phyloP scores from a whole-genome alignment of 2,113 vertebrate genomes.

The Catharus minimus region DNA sequence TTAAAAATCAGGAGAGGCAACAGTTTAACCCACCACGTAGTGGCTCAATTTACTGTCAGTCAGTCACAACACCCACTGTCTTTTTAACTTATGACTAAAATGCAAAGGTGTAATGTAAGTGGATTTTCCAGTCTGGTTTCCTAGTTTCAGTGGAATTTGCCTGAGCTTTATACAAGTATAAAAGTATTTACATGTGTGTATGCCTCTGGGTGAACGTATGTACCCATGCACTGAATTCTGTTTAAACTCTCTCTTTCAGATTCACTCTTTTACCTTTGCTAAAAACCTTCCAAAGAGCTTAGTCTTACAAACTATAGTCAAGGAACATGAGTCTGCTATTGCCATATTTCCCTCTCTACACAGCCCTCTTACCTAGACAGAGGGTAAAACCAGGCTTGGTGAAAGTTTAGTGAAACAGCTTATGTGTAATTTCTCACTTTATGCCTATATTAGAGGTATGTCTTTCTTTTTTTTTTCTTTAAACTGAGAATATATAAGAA shows the following conservation, averaged over 20 bases:
- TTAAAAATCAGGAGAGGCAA: slow-evolving; percentile 19
- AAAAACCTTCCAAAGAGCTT: not conserved
- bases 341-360: not conserved
- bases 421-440: not conserved
- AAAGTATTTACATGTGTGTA: not conserved
- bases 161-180: not conserved
- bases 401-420: not conserved
- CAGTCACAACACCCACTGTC: not conserved
- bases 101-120: not conserved
- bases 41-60: not conserved
- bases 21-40: not conserved
- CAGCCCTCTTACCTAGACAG: not conserved
- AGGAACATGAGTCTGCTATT: not conserved
- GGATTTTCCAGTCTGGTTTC: not conserved
- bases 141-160: not conserved
- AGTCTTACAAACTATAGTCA: not conserved
- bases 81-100: slow-evolving; percentile 21
- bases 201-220: not conserved
- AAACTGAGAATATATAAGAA: not conserved
- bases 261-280: not conserved
- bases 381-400: not conserved
- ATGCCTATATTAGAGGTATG: not conserved
- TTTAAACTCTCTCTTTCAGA: not conserved
- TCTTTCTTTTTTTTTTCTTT: not conserved
- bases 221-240: not conserved